phyloP scores from a whole-genome alignment of 2,113 vertebrate species.

The Syngnathus scovelli region DNA sequence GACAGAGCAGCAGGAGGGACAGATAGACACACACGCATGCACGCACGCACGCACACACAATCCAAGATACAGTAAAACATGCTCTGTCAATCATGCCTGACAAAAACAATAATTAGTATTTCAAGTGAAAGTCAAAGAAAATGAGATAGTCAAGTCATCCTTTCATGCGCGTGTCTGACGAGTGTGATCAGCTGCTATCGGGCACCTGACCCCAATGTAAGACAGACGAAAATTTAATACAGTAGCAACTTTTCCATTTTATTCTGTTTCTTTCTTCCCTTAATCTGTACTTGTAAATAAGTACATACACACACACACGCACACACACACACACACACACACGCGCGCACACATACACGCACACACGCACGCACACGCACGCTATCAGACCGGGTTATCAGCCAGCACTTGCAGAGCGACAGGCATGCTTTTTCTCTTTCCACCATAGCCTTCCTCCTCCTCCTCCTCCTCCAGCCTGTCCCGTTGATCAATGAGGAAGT shows the following conservation, averaged over 20 bases:
- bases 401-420: conserved; percentile 56
- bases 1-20: conserved; percentile 57
- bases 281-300: conserved; percentile 24
- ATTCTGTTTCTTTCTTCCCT: conserved; percentile 19
- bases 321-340: too few relatives aligned
- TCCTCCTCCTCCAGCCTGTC: conserved; percentile 54
- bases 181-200: conserved; percentile 12
- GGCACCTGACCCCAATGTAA: background rate
- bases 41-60: conserved; percentile 32
- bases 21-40: conserved; percentile 11
- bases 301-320: too few relatives aligned
- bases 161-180: conserved; percentile 9
- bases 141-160: background rate
- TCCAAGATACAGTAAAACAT: conserved; percentile 27
- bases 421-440: conserved; percentile 61
- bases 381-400: conserved; percentile 59
- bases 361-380: conserved; percentile 20
- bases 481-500: conserved; percentile 79
- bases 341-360: conserved; percentile 4
- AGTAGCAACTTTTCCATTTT: conserved; percentile 23
- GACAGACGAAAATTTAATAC: conserved; percentile 11
- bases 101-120: background rate
- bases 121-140: background rate
- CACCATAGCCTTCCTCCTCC: conserved; percentile 24
- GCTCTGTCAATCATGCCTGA: background rate